phyloP scores from a whole-genome alignment of 2,888 invertebrate species.

The Micropterix aruncella region DNA sequence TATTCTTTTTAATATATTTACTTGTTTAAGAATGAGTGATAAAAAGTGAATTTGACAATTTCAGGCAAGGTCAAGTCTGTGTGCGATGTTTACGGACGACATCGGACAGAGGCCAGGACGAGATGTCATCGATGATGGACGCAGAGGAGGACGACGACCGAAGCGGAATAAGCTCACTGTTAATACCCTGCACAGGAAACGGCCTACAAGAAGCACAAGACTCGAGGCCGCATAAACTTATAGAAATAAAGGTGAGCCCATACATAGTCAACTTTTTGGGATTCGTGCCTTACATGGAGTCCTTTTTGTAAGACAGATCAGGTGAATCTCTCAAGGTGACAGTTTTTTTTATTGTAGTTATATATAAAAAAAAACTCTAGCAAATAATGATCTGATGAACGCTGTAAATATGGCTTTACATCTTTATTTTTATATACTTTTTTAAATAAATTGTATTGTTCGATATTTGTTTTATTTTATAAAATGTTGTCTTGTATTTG shows the following conservation, averaged over 20 bases:
- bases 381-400: too few relatives aligned
- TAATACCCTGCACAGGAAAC: slow-evolving; percentile 25
- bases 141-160: slow-evolving; percentile 62
- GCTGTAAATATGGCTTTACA: too few relatives aligned
- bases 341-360: too few relatives aligned
- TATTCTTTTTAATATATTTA: too few relatives aligned
- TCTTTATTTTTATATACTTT: too few relatives aligned
- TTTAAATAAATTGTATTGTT: too few relatives aligned
- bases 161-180: slow-evolving; percentile 44
- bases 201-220: background rate
- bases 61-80: slow-evolving; percentile 71
- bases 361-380: too few relatives aligned
- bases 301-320: slow-evolving; percentile 10
- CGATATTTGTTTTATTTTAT: too few relatives aligned
- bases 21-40: too few relatives aligned
- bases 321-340: background rate
- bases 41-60: too few relatives aligned
- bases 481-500: too few relatives aligned
- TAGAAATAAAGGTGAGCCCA: slow-evolving; percentile 37
- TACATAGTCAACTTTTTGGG: slow-evolving; percentile 15
- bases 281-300: slow-evolving; percentile 13
- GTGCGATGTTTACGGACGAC: slow-evolving; percentile 62
- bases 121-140: slow-evolving; percentile 51
- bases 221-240: background rate
- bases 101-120: slow-evolving; percentile 37